Percentiles rank a stretch among this genome's conserved stretches.
Conservation (phyloP, 2,888 invertebrate species). For the Dryadula phaetusa region DNA sequence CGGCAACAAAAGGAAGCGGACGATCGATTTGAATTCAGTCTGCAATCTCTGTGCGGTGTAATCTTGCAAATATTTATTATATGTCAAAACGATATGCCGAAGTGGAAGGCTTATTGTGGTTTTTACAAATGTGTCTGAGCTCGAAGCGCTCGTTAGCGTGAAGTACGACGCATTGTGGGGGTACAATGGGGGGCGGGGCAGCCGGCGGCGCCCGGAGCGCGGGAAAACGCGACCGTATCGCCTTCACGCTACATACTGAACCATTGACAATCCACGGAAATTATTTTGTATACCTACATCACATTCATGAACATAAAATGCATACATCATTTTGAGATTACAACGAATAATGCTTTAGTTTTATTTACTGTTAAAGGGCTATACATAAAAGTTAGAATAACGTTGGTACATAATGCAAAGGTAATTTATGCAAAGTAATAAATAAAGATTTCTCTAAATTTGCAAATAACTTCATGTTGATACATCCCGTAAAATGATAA, state of each 20-base stretch:
- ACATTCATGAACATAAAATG: background rate
- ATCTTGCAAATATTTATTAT: constrained; percentile 84
- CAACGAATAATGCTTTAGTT: background rate
- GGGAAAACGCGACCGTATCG: constrained; percentile 55
- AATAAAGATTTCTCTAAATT: no score
- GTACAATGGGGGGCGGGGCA: constrained; percentile 77
- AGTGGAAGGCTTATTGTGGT: constrained; percentile 81
- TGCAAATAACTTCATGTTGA: no score
- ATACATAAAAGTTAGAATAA: no score
- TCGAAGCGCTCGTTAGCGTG: constrained; percentile 82
- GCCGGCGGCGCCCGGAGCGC: constrained; percentile 68
- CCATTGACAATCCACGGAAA: constrained; percentile 61
- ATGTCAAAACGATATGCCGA: constrained; percentile 85
- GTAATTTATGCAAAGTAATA: no score
- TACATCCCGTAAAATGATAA: no score
- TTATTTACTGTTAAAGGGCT: no score
- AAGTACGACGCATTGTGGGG: constrained; percentile 79
- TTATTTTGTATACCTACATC: constrained; percentile 28
- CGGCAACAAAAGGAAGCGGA: constrained; percentile 61
- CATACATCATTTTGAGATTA: background rate
- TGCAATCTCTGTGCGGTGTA: constrained; percentile 72
- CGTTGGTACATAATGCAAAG: background rate
- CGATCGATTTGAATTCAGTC: constrained; percentile 73
- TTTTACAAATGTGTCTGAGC: constrained; percentile 83
- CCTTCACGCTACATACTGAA: constrained; percentile 63